A percentile compares a stretch with the other conserved stretches of the same genome.
Evolutionary conservation across 2,113 vertebrate species (phyloP).

Genomic region (Tor tambroides): DNA sequence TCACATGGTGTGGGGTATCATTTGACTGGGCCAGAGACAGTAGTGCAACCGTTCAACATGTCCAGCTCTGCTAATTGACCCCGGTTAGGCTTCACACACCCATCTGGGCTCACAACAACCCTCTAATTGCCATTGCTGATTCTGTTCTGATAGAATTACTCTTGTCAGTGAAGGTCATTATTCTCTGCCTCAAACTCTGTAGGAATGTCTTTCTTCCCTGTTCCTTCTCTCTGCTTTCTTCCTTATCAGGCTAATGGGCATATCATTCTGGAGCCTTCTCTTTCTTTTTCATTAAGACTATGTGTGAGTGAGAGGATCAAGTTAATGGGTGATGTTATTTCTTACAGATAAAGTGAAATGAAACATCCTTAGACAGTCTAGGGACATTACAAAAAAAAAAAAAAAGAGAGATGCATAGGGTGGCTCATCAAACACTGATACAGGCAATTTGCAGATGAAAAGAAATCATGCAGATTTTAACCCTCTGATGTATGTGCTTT

Average conservation of each 20-base stretch:
- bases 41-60: conserved; percentile 62
- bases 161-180: conserved; percentile 76
- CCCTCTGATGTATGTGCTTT: too few relatives aligned
- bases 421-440: conserved; percentile 3
- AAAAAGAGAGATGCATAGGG: neutral
- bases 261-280: conserved; percentile 25
- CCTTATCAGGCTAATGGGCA: conserved; percentile 29
- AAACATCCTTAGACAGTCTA: conserved; percentile 3
- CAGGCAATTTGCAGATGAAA: neutral
- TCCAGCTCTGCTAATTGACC: conserved; percentile 73
- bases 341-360: conserved; percentile 13
- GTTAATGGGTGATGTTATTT: conserved; percentile 41
- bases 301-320: conserved; percentile 54
- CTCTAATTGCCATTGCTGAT: conserved; percentile 75
- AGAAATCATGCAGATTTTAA: neutral
- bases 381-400: neutral
- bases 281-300: conserved; percentile 26
- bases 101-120: conserved; percentile 68
- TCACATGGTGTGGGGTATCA: conserved; percentile 54
- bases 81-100: conserved; percentile 69
- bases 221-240: conserved; percentile 10
- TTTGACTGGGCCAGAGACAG: conserved; percentile 57
- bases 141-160: conserved; percentile 76
- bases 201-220: conserved; percentile 51
- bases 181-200: conserved; percentile 67